phyloP scores from a whole-genome alignment of 2,113 vertebrate species.

The Phodopus roborovskii region DNA sequence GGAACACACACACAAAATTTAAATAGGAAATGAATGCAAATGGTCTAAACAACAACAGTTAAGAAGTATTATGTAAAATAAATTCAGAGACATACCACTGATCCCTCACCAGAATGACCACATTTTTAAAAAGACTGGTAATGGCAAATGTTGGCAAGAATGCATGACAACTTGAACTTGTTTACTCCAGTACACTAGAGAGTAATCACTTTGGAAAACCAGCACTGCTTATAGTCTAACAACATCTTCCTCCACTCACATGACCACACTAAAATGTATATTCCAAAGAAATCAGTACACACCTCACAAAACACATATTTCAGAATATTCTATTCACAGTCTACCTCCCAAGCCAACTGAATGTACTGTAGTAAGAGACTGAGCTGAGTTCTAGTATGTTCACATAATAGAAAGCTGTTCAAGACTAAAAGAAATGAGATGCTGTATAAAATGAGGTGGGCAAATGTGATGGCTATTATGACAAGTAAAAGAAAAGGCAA shows the following conservation, averaged over 20 bases:
- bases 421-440: constrained; percentile 11
- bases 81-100: neutral
- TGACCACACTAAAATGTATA: neutral
- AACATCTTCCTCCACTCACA: neutral
- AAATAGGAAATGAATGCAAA: neutral
- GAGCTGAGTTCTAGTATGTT: neutral
- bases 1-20: neutral
- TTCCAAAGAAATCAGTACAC: neutral
- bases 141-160: neutral
- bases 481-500: neutral
- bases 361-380: neutral
- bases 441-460: neutral
- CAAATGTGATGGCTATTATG: neutral
- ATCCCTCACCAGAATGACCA: neutral
- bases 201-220: neutral
- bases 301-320: neutral
- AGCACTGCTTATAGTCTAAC: neutral
- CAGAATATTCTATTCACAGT: neutral
- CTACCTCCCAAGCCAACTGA: neutral
- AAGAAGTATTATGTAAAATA: neutral
- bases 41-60: neutral
- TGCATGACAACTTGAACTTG: neutral
- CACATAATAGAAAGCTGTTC: neutral
- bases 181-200: neutral
- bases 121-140: neutral